Evolutionary conservation across 2,797 vertebrate species (phyloP).

Genomic region (Urophycis tenuis): DNA sequence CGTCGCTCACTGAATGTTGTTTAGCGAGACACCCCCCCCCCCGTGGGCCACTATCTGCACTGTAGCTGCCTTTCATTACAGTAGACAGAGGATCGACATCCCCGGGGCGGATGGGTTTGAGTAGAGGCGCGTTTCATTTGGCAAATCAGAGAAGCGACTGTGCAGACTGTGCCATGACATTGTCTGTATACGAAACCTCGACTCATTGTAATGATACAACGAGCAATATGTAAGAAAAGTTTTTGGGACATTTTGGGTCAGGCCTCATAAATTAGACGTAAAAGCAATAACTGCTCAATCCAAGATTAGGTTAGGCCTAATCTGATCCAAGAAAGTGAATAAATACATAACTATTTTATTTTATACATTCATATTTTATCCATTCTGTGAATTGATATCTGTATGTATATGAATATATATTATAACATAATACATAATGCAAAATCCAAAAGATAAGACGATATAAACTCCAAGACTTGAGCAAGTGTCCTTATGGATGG

Average conservation of each 20-base stretch:
- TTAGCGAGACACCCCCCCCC: neutral
- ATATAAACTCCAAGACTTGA: neutral
- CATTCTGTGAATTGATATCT: neutral
- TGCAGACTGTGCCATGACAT: neutral
- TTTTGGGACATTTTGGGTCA: no score
- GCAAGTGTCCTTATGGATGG: slow-evolving; percentile 7
- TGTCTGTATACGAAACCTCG: no score
- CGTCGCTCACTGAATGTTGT: neutral
- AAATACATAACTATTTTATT: neutral
- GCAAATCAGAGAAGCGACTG: neutral
- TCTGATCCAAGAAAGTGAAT: neutral
- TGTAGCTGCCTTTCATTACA: slow-evolving; percentile 20
- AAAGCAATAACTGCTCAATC: neutral
- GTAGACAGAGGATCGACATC: neutral
- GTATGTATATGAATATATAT: neutral
- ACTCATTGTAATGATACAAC: no score
- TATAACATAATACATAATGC: neutral
- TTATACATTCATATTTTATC: neutral
- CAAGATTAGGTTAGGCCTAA: neutral
- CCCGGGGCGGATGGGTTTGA: neutral
- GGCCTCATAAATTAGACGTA: neutral
- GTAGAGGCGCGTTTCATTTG: no score
- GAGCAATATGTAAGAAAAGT: no score
- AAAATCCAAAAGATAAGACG: neutral
- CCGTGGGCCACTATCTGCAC: neutral